phyloP scores from a whole-genome alignment of 1,140 invertebrate species.

The Cotesia chilonis region DNA sequence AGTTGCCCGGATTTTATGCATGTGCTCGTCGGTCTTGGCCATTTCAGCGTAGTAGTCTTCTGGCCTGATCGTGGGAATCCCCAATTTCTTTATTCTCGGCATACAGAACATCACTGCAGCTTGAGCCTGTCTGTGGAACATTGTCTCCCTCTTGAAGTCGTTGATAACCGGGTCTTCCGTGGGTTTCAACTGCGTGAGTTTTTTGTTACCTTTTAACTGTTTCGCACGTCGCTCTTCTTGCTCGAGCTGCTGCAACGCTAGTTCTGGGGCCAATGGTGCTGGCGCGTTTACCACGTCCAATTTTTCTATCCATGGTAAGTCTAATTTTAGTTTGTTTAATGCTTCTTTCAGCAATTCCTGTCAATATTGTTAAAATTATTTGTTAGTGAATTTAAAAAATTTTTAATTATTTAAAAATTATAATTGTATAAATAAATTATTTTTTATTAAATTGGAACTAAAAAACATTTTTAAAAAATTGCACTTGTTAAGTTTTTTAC shows the following conservation, averaged over 20 bases:
- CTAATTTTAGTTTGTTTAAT: slow-evolving; percentile 75
- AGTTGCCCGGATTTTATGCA: slow-evolving; percentile 93
- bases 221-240: slow-evolving; percentile 75
- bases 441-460: too few relatives aligned
- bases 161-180: slow-evolving; percentile 85
- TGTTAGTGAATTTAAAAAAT: slow-evolving; percentile 26
- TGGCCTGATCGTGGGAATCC: slow-evolving; percentile 83
- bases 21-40: slow-evolving; percentile 97
- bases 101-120: slow-evolving; percentile 83
- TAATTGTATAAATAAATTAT: too few relatives aligned
- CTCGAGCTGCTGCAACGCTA: slow-evolving; percentile 78
- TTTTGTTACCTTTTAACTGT: slow-evolving; percentile 74
- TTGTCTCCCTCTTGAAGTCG: slow-evolving; percentile 92
- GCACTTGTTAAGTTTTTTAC: too few relatives aligned
- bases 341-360: slow-evolving; percentile 71
- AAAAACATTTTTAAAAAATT: too few relatives aligned
- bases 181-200: slow-evolving; percentile 71
- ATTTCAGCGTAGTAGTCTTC: slow-evolving; percentile 99
- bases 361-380: slow-evolving; percentile 39
- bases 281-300: slow-evolving; percentile 80
- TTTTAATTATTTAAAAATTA: too few relatives aligned
- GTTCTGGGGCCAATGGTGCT: slow-evolving; percentile 83
- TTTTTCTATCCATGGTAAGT: slow-evolving; percentile 86
- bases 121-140: slow-evolving; percentile 93
- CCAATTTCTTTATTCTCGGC: slow-evolving; percentile 76